Percentiles rank a stretch among this genome's conserved stretches.
Conservation (phyloP, 2,888 invertebrate species). For the Melieria picta region DNA sequence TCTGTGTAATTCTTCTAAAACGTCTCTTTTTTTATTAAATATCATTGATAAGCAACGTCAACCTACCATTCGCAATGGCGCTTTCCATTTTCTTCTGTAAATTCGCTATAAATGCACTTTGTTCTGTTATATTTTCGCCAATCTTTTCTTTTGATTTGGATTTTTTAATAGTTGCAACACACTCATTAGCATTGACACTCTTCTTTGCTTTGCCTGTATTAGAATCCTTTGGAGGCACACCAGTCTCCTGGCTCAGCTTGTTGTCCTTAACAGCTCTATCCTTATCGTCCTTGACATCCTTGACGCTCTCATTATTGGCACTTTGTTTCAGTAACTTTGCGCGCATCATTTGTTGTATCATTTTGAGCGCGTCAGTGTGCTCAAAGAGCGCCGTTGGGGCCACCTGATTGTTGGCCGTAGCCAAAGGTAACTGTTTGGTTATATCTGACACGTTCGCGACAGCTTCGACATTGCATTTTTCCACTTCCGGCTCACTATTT, state of each 20-base stretch:
- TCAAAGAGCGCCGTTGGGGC: background rate
- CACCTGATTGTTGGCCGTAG: background rate
- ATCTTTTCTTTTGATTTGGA: slow-evolving; percentile 38
- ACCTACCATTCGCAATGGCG: slow-evolving; percentile 45
- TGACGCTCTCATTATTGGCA: background rate
- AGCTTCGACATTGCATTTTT: slow-evolving; percentile 15
- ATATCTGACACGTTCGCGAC: slow-evolving; percentile 23
- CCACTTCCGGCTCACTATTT: background rate
- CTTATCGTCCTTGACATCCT: background rate
- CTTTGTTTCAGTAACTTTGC: slow-evolving; percentile 49
- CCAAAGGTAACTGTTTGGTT: background rate
- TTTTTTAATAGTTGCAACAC: slow-evolving; percentile 21
- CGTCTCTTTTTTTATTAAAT: too few species aligned
- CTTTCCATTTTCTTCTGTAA: slow-evolving; percentile 47
- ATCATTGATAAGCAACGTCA: background rate
- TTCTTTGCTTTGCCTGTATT: slow-evolving; percentile 1
- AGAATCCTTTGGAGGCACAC: background rate
- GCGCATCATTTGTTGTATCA: slow-evolving; percentile 52
- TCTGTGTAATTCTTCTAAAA: too few species aligned
- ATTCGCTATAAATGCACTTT: slow-evolving; percentile 46
- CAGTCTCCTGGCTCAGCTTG: slow-evolving; percentile 32
- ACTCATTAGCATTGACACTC: background rate
- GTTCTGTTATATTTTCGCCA: slow-evolving; percentile 35
- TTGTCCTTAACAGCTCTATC: background rate
- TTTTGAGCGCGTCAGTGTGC: slow-evolving; percentile 41